A percentile compares a stretch with the other conserved stretches of the same genome.
These are phyloP conservation scores for Hydropsyche betteni DNA, from an alignment of 2,888 invertebrate species.

Conservation along the genomic window DNA sequence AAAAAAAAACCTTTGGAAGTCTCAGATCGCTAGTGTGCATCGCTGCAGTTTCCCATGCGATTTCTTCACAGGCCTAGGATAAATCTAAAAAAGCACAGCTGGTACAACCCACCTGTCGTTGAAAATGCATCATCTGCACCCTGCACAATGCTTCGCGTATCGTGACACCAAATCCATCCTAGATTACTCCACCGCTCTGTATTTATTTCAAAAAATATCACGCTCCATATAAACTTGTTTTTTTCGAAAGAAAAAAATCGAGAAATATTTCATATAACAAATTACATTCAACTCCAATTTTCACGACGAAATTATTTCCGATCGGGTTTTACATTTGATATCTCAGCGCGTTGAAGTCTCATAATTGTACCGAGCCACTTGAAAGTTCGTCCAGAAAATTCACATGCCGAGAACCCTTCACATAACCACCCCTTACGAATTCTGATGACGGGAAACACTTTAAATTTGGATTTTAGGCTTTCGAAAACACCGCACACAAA, in stretches of 20 bases:
- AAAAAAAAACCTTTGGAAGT: constrained; percentile 3
- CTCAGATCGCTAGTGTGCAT: neutral
- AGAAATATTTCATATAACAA: too few species aligned
- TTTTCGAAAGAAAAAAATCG: too few species aligned
- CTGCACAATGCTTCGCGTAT: constrained; percentile 2
- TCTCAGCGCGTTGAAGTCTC: too few species aligned
- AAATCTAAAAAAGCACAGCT: constrained; percentile 25
- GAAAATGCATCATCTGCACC: constrained; percentile 35
- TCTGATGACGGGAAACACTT: neutral
- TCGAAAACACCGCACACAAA: neutral
- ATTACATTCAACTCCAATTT: too few species aligned
- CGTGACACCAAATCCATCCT: constrained; percentile 15
- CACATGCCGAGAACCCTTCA: too few species aligned
- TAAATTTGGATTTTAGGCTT: neutral
- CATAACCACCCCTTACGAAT: too few species aligned
- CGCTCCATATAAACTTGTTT: too few species aligned
- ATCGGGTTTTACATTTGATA: too few species aligned
- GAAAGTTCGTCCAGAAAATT: too few species aligned
- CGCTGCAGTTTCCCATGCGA: constrained; percentile 39
- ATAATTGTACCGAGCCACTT: too few species aligned
- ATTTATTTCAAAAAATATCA: too few species aligned
- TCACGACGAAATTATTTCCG: too few species aligned
- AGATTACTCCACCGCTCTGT: neutral
- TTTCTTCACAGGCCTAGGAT: constrained; percentile 13
- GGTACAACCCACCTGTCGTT: constrained; percentile 27